These are phyloP conservation scores for Drosophila equinoxialis DNA, from an alignment of 1,140 invertebrate genomes.

Conservation along the genomic window DNA sequence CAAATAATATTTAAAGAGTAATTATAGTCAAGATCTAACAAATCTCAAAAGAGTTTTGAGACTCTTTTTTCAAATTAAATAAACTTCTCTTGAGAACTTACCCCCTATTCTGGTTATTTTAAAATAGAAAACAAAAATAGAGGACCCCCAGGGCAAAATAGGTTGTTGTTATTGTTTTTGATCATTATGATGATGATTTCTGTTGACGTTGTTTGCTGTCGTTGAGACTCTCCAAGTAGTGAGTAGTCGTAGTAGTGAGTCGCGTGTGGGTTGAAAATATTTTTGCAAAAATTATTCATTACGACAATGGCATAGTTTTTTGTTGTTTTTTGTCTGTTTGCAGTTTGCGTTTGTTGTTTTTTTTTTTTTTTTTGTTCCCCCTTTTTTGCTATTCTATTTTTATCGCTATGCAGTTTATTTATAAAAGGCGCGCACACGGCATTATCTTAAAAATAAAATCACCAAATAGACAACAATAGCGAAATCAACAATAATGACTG, in stretches of 20 bases:
- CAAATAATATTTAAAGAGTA: too few relatives aligned
- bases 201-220: slow-evolving; percentile 14
- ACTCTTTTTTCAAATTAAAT: too few relatives aligned
- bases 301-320: slow-evolving; percentile 59
- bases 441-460: slow-evolving; percentile 65
- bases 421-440: slow-evolving; percentile 65
- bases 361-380: neutral
- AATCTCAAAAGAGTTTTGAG: too few relatives aligned
- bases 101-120: neutral
- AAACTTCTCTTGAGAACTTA: neutral
- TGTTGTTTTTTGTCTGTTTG: slow-evolving; percentile 18
- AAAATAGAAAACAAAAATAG: neutral
- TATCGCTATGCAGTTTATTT: slow-evolving; percentile 75
- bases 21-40: too few relatives aligned
- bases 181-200: slow-evolving; percentile 14
- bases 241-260: slow-evolving; percentile 4
- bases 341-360: slow-evolving; percentile 30
- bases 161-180: neutral
- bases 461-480: slow-evolving; percentile 40
- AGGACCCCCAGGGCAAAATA: neutral
- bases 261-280: slow-evolving; percentile 22
- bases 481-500: slow-evolving; percentile 59
- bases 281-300: slow-evolving; percentile 26
- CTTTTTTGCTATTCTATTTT: slow-evolving; percentile 61
- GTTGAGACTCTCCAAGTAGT: slow-evolving; percentile 5